Evolutionary conservation across 2,797 vertebrate genomes (phyloP).

Genomic region (Euthynnus affinis): DNA sequence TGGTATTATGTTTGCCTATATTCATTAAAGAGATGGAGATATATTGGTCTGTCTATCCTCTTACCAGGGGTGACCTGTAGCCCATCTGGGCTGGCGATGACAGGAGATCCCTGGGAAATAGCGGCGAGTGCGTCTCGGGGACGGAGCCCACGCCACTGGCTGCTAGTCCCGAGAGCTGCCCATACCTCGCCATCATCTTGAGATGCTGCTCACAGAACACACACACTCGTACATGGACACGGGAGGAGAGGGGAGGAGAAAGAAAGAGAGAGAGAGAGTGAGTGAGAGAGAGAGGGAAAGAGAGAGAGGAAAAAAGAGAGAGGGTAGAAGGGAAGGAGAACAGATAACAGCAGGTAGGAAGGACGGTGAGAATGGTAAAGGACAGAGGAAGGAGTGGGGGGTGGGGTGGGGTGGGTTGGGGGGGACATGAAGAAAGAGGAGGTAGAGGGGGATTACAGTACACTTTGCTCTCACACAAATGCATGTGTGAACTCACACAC

Average conservation of each 20-base stretch:
- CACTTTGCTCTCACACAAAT: slow-evolving; percentile 78
- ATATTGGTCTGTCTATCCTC: slow-evolving; percentile 81
- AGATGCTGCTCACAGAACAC: slow-evolving; percentile 86
- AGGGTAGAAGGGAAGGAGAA: slow-evolving; percentile 64
- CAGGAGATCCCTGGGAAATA: slow-evolving; percentile 87
- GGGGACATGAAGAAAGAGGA: slow-evolving; percentile 72
- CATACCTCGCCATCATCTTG: slow-evolving; percentile 88
- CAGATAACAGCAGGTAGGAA: slow-evolving; percentile 80
- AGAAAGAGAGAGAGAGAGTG: slow-evolving; percentile 36
- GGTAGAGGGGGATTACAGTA: slow-evolving; percentile 77
- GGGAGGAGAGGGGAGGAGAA: slow-evolving; percentile 69
- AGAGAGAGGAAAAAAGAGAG: slow-evolving; percentile 54
- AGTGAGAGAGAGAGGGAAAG: slow-evolving; percentile 18
- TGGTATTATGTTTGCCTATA: slow-evolving; percentile 45
- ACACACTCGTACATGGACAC: slow-evolving; percentile 82
- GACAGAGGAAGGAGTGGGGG: slow-evolving; percentile 63
- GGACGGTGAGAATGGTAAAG: slow-evolving; percentile 77
- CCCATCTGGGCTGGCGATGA: slow-evolving; percentile 84
- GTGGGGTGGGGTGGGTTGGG: slow-evolving; percentile 20
- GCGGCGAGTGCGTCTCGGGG: slow-evolving; percentile 86
- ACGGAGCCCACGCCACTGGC: slow-evolving; percentile 87
- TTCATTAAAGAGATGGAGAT: slow-evolving; percentile 67
- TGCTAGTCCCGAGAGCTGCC: slow-evolving; percentile 88
- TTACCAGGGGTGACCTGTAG: slow-evolving; percentile 87
- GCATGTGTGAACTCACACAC: slow-evolving; percentile 69